Base-by-base conservation (phyloP, 2,888 invertebrate species). In the Priapulus caudatus region DNA sequence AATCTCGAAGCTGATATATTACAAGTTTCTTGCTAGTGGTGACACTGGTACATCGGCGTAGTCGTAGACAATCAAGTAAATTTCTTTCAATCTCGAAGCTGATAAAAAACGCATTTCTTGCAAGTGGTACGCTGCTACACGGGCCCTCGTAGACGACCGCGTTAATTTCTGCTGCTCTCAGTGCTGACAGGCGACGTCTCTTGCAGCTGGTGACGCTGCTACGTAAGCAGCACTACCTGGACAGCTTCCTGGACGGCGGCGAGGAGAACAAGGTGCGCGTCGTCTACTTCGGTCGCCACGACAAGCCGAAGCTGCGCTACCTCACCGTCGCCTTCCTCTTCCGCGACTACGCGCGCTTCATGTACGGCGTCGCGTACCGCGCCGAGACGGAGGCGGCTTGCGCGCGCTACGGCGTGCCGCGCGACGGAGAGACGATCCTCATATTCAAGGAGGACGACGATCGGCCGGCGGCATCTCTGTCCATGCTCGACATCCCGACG, bases 401-500 rank as follows among this genome's bases (percentile, higher is more conserved):
- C 4, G 47, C 50, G 2, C 79, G 81, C 50, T 87, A 81, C 71
- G 83, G 84, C 71, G 79, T 87, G 22, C 74, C 86, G 66, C 72
- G 79, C 64, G 80, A 81, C 64, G 74, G 82, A 71, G 87, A 88
- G 63, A 83, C 84, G 0, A 78, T 95, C 65, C 77, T 93, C 58
- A 75, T 95, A 54, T 87, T 95, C 67, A 91, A 92, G 72, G 95
- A 95, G 68, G 69, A 74, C 54, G 78, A 79, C 2, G 74, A 78
- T 15, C 47, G 10, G 10, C 87, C 91, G 0, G 83, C 84, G 54
- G 90, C 89, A 24, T 85, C 85, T 56, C 79, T 91, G 57, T 83
- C 84, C 62, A 91, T 92, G 82, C 79, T 83, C 46, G 89, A 91
- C 70, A 86, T 95, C 66, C 85, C 90, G 10, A 83, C 86, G 21